Conservation (phyloP, 1,140 invertebrate species). For the Papilio glaucus region DNA sequence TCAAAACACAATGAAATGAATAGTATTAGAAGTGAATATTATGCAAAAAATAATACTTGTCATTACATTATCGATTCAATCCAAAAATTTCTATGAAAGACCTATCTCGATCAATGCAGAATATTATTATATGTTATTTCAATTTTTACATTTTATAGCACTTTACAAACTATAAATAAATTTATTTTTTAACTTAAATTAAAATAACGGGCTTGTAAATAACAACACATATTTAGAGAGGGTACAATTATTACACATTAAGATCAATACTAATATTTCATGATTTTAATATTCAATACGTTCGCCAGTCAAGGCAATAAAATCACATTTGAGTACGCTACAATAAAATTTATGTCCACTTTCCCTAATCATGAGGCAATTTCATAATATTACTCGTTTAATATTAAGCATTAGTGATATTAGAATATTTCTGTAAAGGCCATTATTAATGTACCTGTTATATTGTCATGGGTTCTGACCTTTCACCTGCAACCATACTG, state of each 20-base stretch:
- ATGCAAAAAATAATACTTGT: too few species aligned
- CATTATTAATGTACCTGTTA: constrained; percentile 35
- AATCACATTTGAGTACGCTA: constrained; percentile 13
- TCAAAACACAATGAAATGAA: too few species aligned
- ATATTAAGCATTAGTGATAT: constrained; percentile 28
- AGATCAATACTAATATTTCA: neutral
- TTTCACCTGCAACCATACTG: constrained; percentile 29
- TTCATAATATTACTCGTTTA: constrained; percentile 20
- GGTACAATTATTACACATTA: neutral
- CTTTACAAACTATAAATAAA: too few species aligned
- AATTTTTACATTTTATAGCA: too few species aligned
- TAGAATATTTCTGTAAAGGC: constrained; percentile 24
- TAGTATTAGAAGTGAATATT: too few species aligned
- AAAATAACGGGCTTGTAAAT: too few species aligned
- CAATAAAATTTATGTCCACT: constrained; percentile 23
- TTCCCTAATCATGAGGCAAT: constrained; percentile 17
- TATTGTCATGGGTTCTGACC: constrained; percentile 24
- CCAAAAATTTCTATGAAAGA: too few species aligned
- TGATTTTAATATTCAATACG: constrained; percentile 12
- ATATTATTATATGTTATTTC: too few species aligned
- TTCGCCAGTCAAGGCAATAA: constrained; percentile 17
- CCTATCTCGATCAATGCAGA: too few species aligned
- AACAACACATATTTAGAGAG: neutral
- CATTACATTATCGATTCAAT: too few species aligned
- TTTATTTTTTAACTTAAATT: too few species aligned